A percentile compares a stretch with the other conserved stretches of the same genome.
Conservation (phyloP, 2,888 invertebrate species). For the Calliscelio sp. region DNA sequence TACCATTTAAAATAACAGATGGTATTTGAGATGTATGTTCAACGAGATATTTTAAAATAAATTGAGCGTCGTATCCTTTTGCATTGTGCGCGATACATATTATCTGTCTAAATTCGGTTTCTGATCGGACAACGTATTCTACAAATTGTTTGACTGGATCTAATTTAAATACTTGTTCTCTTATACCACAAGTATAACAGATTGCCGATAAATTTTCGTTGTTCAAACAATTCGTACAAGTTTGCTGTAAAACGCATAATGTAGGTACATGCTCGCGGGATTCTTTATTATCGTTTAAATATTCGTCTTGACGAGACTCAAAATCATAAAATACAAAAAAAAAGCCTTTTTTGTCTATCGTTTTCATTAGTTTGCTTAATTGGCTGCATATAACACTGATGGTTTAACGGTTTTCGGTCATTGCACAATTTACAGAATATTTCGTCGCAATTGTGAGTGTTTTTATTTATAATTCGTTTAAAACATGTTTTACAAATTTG, state of each 20-base stretch:
- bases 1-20: slow-evolving; percentile 70
- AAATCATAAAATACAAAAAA: too few species aligned
- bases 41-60: slow-evolving; percentile 12
- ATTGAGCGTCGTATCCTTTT: slow-evolving; percentile 5
- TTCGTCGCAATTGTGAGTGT: neutral
- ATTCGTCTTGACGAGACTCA: slow-evolving; percentile 57
- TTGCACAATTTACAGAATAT: slow-evolving; percentile 4
- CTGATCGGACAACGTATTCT: slow-evolving; percentile 26
- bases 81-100: slow-evolving; percentile 61
- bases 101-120: slow-evolving; percentile 31
- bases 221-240: neutral
- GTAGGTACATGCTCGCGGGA: neutral
- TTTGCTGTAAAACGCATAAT: slow-evolving; percentile 13
- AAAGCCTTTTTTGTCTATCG: neutral
- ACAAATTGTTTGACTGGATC: slow-evolving; percentile 51
- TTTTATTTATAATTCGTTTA: neutral
- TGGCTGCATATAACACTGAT: slow-evolving; percentile 45
- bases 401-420: neutral
- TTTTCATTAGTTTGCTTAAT: slow-evolving; percentile 3
- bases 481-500: neutral
- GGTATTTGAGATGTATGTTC: slow-evolving; percentile 35
- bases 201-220: neutral
- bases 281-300: neutral
- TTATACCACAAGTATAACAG: slow-evolving; percentile 25
- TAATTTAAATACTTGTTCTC: slow-evolving; percentile 28